Base-by-base conservation (phyloP, 2,888 invertebrate species). In the Trypoxylon attenuatum region DNA sequence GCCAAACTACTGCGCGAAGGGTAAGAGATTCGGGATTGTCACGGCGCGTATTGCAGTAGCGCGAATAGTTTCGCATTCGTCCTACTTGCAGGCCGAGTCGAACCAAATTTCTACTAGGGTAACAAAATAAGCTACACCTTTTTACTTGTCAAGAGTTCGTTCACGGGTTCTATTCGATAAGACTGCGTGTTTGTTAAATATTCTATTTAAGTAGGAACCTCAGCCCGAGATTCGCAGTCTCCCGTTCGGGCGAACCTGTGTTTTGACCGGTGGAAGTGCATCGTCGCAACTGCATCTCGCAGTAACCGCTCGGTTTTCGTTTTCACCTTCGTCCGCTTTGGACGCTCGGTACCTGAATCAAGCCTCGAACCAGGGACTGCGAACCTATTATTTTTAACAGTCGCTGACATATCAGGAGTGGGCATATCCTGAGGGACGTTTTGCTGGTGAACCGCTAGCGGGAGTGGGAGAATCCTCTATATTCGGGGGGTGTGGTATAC, bases 111-210 rank as follows among this genome's bases (percentile, higher is more conserved):
- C 50, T 77, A 76, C 73, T 51, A 69, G 71, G 50, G 56, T 62
- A 49, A 72, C n/a, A n/a, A n/a, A n/a, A n/a, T 75, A 71, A 63
- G 54, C 53, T 69, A 70, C 63, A 76, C 50, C 66, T 63, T 78
- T 77, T 71, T 76, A 78, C 74, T 77, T 68, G 70, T 74, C 68
- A 62, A n/a, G 64, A 77, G 73, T 78, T 76, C 76, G 74, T 70
- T 78, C 73, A 76, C 78, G 77, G 79, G 77, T 76, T 76, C 75
- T 76, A 78, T 71, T 76, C 73, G 70, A 86, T 84, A 85, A 86
- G 86, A 86, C 86, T 85, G 86, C 80, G 83, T 79, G 81, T 83
- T 84, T 80, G 81, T 83, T 81, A 78, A 82, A 75, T 81, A 81
- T 75, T 33, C 71, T 79, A 81, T 71, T 64, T 80, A 79, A 80